phyloP scores from a whole-genome alignment of 2,888 invertebrate species.

The Sabatieria punctata region DNA sequence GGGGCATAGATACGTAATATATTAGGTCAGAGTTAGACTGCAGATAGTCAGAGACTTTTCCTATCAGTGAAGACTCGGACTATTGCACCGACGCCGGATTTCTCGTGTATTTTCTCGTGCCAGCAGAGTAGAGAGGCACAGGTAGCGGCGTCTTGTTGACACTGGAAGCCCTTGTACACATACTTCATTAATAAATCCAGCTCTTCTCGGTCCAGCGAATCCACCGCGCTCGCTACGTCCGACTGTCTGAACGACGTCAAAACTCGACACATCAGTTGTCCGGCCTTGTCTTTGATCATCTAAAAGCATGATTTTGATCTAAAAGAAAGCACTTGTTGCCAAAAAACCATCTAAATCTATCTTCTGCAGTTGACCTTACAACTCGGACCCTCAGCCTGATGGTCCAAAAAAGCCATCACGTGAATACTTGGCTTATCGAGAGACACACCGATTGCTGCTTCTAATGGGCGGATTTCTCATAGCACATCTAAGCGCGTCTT shows the following conservation, averaged over 20 bases:
- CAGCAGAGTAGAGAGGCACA: conserved; percentile 76
- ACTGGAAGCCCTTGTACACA: conserved; percentile 86
- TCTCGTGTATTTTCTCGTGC: conserved; percentile 69
- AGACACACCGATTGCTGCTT: conserved; percentile 56
- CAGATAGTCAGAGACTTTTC: conserved; percentile 7
- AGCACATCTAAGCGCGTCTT: conserved; percentile 67
- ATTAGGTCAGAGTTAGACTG: too few relatives aligned
- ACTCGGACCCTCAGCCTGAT: too few relatives aligned
- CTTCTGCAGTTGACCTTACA: too few relatives aligned
- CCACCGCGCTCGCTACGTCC: conserved; percentile 78
- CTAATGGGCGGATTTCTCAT: conserved; percentile 73
- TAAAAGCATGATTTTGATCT: too few relatives aligned
- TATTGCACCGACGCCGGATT: conserved; percentile 10
- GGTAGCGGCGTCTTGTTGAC: conserved; percentile 68
- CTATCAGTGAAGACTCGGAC: conserved; percentile 12
- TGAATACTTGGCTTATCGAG: too few relatives aligned
- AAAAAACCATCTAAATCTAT: too few relatives aligned
- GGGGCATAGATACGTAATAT: too few relatives aligned
- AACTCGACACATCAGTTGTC: conserved; percentile 67
- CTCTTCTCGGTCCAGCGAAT: conserved; percentile 55
- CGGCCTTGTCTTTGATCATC: conserved; percentile 52
- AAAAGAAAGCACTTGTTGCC: too few relatives aligned
- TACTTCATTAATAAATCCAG: conserved; percentile 91
- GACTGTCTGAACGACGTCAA: conserved; percentile 72
- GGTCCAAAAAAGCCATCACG: too few relatives aligned